Conservation (phyloP, 2,113 vertebrate species). For the Lophochroa leadbeateri region DNA sequence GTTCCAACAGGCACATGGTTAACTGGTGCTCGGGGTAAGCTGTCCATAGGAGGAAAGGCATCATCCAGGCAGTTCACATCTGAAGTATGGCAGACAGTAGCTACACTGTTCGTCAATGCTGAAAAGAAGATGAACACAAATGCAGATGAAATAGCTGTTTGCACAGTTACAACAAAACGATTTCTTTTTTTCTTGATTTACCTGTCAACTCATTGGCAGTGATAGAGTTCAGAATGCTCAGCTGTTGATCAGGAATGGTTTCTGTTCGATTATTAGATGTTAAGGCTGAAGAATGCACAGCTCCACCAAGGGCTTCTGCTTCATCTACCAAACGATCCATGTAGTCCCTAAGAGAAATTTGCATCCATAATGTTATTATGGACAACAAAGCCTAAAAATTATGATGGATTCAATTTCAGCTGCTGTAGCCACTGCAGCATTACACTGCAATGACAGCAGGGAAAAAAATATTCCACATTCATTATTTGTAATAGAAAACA, state of each 20-base stretch:
- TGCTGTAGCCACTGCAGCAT: neutral
- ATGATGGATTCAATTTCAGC: neutral
- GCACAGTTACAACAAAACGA: neutral
- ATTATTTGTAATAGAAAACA: neutral
- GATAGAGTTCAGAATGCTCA: constrained; percentile 93
- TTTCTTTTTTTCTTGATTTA: constrained; percentile 44
- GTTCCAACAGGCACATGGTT: constrained; percentile 85
- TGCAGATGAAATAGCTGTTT: too few relatives aligned
- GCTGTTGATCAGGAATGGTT: constrained; percentile 86
- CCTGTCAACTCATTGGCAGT: constrained; percentile 95
- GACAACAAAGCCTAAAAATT: neutral
- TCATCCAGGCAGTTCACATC: constrained; percentile 90
- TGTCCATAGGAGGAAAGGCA: constrained; percentile 86
- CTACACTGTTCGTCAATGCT: constrained; percentile 91
- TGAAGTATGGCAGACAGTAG: constrained; percentile 85
- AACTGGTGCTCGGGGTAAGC: constrained; percentile 85
- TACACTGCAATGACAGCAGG: neutral
- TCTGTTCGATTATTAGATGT: constrained; percentile 84
- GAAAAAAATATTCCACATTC: neutral
- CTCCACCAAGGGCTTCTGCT: constrained; percentile 88
- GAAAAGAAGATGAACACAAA: neutral
- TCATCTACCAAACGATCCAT: constrained; percentile 98
- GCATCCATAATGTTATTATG: neutral
- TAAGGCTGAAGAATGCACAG: constrained; percentile 86
- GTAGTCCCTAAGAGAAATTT: constrained; percentile 82